These are phyloP conservation scores for Rattus rattus DNA, from an alignment of 2,113 vertebrate genomes.

Conservation along the genomic window DNA sequence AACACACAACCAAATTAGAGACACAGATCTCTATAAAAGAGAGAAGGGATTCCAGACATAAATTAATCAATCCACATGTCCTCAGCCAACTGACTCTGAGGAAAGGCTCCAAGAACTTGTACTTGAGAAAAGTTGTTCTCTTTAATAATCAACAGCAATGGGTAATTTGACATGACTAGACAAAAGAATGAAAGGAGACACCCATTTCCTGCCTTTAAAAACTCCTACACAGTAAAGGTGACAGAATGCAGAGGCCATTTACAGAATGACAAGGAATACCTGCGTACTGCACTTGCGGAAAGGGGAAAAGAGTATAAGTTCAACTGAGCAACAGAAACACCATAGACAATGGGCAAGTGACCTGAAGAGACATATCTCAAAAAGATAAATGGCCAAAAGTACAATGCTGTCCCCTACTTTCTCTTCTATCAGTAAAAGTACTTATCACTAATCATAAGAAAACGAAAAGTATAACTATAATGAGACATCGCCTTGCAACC, in stretches of 20 bases:
- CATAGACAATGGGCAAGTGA: neutral
- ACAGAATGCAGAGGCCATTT: neutral
- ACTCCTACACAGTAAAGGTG: neutral
- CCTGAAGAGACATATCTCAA: neutral
- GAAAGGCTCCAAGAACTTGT: neutral
- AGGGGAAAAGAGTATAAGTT: neutral
- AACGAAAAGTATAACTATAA: neutral
- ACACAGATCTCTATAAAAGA: neutral
- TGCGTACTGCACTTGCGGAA: neutral
- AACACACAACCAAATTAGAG: neutral
- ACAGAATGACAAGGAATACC: neutral
- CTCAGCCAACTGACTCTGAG: neutral
- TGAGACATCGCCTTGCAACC: neutral
- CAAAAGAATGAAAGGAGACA: neutral
- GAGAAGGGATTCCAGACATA: neutral
- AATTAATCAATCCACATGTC: neutral
- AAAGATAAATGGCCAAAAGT: neutral
- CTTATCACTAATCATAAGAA: neutral
- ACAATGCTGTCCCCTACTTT: no score
- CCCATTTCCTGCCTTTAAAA: neutral
- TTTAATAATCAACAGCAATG: neutral
- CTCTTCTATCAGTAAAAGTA: no score
- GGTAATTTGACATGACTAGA: neutral
- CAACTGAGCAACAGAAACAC: neutral
- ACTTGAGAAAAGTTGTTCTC: neutral